Evolutionary conservation across 1,140 invertebrate species (phyloP), one percentile per base, ranked within the genome.

Genomic region (Bombus breviceps): DNA sequence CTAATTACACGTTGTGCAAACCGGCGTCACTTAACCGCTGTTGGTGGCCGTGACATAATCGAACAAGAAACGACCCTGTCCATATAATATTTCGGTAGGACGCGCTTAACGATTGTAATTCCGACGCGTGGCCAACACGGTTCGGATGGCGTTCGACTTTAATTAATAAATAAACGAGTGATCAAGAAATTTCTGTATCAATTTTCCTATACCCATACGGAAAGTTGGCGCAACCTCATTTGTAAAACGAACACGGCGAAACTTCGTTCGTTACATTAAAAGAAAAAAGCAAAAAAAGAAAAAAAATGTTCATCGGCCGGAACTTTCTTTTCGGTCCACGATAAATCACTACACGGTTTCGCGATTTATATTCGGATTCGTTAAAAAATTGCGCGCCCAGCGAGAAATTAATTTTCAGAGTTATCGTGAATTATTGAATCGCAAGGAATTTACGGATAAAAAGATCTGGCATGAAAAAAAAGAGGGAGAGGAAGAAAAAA

Each of bases 1-100:
- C 83, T 80, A 85, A 85, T 85, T 85, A 85, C 73, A 59, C 83
- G 59, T 85, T 80, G 83, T 62, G 83, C 64, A 85, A 85, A 85
- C 77, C 76, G 32, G 57, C 83, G 83, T 80, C 76, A 64, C 83
- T 85, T 80, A 80, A 85, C 68, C 76, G 41, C 76, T 43, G 75
- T 78, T 47, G 82, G 74, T 73, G 64, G 12, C 37, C 32, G 39
- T 72, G 76, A 85, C 76, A 85, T 85, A 80, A 85, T 85, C 83
- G 76, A 84, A 73, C 83, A 72, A 85, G 83, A 71, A 85, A 85
- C 76, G 74, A 43, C 28, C 62, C 9, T 47, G 47, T 12, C 12
- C 41, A 6, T 32, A 34, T 28, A 41, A 84, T 84, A 71, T 71
- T 79, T 78, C 62, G 39, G 28, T 22, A 22, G 22, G n/a, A 12